phyloP scores from a whole-genome alignment of 2,888 invertebrate species.

The Pimpla rufipes region DNA sequence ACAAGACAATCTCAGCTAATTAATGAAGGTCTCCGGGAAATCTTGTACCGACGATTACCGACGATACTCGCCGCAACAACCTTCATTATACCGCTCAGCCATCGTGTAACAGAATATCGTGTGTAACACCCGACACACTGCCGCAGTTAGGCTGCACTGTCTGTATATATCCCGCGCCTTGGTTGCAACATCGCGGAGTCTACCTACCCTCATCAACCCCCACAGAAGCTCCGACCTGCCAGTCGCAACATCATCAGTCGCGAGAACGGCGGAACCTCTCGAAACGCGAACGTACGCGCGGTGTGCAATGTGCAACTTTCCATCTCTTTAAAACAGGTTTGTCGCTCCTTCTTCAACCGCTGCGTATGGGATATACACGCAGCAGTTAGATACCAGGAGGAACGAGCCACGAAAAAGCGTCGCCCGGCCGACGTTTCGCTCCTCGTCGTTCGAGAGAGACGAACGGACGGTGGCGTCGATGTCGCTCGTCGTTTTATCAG shows the following conservation, averaged over 20 bases:
- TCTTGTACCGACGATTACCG: constrained; percentile 62
- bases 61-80: constrained; percentile 51
- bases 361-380: background rate
- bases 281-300: constrained; percentile 41
- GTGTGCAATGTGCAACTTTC: constrained; percentile 43
- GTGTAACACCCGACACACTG: constrained; percentile 24
- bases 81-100: constrained; percentile 45
- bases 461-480: constrained; percentile 50
- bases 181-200: constrained; percentile 20
- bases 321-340: constrained; percentile 45
- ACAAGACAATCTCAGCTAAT: constrained; percentile 67
- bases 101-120: constrained; percentile 22
- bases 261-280: constrained; percentile 35
- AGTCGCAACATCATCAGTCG: constrained; percentile 55
- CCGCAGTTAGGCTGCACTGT: constrained; percentile 19
- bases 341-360: background rate
- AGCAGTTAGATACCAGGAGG: constrained; percentile 11
- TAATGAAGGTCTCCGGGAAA: constrained; percentile 65
- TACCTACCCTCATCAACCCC: constrained; percentile 41
- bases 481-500: constrained; percentile 64
- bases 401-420: constrained; percentile 39
- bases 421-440: constrained; percentile 37
- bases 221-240: constrained; percentile 52
- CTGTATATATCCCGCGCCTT: background rate
- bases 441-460: constrained; percentile 50